Conservation (phyloP, 2,113 vertebrate genomes). For the Anolis carolinensis region DNA sequence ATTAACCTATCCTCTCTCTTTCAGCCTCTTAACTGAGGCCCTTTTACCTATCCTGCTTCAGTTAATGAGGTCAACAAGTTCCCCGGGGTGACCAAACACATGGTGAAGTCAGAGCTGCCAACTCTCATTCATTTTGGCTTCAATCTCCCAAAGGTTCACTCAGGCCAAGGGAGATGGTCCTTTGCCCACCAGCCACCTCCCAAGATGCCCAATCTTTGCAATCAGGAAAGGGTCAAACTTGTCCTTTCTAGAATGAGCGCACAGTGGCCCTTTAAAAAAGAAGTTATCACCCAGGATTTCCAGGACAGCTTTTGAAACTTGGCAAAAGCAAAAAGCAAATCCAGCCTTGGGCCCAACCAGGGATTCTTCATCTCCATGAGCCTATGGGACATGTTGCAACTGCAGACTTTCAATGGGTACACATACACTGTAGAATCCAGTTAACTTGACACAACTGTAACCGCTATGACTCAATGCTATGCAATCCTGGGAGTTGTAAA, state of each 20-base stretch:
- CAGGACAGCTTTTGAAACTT: constrained; percentile 24
- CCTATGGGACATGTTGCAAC: neutral
- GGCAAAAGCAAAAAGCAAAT: constrained; percentile 24
- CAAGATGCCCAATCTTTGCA: constrained; percentile 13
- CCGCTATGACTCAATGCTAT: too few species aligned
- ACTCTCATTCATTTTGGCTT: constrained; percentile 46
- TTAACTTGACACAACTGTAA: too few species aligned
- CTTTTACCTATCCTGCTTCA: constrained; percentile 30
- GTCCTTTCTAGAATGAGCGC: neutral
- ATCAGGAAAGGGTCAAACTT: neutral
- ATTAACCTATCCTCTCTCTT: constrained; percentile 21
- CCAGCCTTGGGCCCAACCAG: neutral
- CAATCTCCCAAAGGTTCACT: constrained; percentile 18
- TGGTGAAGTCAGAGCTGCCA: constrained; percentile 45
- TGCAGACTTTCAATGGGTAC: neutral
- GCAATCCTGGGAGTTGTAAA: too few species aligned
- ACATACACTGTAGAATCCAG: too few species aligned
- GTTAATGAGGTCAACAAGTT: constrained; percentile 24
- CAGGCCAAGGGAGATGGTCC: constrained; percentile 8
- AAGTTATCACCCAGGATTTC: neutral
- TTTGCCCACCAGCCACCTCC: neutral
- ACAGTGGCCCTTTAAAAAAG: constrained; percentile 3
- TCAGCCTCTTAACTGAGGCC: constrained; percentile 31
- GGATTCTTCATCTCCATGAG: constrained; percentile 15
- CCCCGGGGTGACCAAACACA: constrained; percentile 29